Base-by-base conservation (phyloP, 2,797 vertebrate species). In the Pangasius sanitwongsei region DNA sequence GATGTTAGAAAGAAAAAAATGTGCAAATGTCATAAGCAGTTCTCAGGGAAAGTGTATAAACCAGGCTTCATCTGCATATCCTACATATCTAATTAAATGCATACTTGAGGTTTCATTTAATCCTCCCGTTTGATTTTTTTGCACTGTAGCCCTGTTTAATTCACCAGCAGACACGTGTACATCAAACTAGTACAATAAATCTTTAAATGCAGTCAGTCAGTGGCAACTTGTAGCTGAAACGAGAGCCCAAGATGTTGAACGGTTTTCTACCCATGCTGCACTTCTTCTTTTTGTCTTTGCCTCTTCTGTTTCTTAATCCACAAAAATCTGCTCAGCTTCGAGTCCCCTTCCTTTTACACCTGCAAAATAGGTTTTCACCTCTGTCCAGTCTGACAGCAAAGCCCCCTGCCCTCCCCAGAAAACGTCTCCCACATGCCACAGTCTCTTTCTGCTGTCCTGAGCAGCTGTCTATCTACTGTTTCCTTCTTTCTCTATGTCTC, bases 41-140 rank as follows among this genome's bases (percentile, higher is more conserved):
- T 91, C 90, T 92, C 90, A 91, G 89, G 91, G 88, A 91, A 91
- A 87, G 88, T 67, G 63, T 61, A 34, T 72, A 90, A 67, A 78
- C 31, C 69, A 87, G 85, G 69, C 85, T 91, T 75, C 61, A 48
- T 78, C 55, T 63, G 89, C 59, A 69, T 63, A 72, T 55, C 69
- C 44, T 70, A 48, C 65, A 74, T 81, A 70, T 81, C 31, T 55
- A 41, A 85, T 50, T 20, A 50, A 78, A 87, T 20, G n/a, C 20
- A 85, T 70, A 81, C 82, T 55, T 69, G 61, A 78, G 55, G 61
- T 86, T 83, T 83, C 57, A 65, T 86, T 72, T 74, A 37, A 72
- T 86, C 8, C 78, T 83, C 77, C 77, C n/a, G 63, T 25, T 86
- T 82, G 3, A n/a, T 83, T 83, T 57, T 37, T 65, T 83, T 83